Base-by-base conservation (phyloP, 2,113 vertebrate genomes). In the Phalacrocorax pelagicus region DNA sequence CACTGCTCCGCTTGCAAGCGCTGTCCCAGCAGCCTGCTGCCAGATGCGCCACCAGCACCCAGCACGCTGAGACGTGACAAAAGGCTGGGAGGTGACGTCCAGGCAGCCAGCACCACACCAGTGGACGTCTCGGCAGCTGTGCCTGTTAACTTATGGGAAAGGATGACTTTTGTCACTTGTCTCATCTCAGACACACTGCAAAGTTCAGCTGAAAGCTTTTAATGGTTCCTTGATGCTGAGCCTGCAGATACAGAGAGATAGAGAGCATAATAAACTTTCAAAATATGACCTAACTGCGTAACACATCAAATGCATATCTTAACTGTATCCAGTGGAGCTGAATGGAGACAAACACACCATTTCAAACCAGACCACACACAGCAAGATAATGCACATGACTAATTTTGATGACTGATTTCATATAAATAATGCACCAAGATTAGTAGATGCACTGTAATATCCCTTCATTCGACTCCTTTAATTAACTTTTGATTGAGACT, bases 281-380 rank as follows among this genome's bases (percentile, higher is more conserved):
- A 88, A 96, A 95, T 88, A 91, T 92, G 97, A 97, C 95, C 95
- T 92, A 96, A 97, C 83, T 46, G 91, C 10, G 0, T n/a, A 94
- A 67, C 83, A 59, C 95, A 92, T 94, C 92, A 83, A 94, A 92
- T 65, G 90, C 75, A 81, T 86, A 63, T 91, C 95, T 96, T 80
- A 83, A 54, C 70, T 55, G 70, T 81, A 91, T 75, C 93, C 96
- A 91, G 71, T 7, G 29, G 93, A 81, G 87, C 87, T 77, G 84
- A 95, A 54, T 71, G 73, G 94, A 96, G 96, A 96, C 83, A 95
- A 96, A 93, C 83, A 80, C 83, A 54, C 23, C 72, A 61, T 88
- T 90, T 93, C 92, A 90, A 74, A 86, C 70, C 70, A 91, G 98
- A 96, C 97, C 97, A 98, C 98, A 98, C 97, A 96, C 95, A 92